Evolutionary conservation across 2,797 vertebrate genomes (phyloP), one percentile per base, ranked within the genome.

Genomic region (Onychomys torridus): DNA sequence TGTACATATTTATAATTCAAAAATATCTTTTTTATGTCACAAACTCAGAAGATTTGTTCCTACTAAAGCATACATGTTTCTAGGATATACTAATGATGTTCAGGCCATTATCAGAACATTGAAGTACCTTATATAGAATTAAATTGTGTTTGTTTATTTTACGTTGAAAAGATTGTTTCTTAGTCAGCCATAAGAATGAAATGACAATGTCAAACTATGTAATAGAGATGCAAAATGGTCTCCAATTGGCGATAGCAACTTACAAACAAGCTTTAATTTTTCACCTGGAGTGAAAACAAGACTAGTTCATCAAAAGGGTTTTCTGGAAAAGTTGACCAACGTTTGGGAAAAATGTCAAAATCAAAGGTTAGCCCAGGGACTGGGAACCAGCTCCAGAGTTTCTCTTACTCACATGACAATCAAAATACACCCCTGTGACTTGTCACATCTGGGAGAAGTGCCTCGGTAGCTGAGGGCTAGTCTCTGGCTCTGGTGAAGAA

Each of bases 381-480:
- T 84, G 79, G 57, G 88, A 57, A 77, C 88, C 75, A 27, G 16
- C 29, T 91, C 94, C 75, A 55, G 1, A 37, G 55, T 94, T 97
- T 89, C 21, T 97, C 43, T 78, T 95, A 88, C 52, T 96, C 95
- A 23, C 71, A 49, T 97, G 86, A 91, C 89, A 93, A 91, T 97
- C 97, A 95, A 84, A 77, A 67, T 96, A 95, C 91, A 96, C 95
- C 27, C 32, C 85, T 89, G 84, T 92, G 97, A 91, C 97, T 97
- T 97, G 84, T 67, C 43, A 32, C 97, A 96, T 98, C 96, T 98
- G 93, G 90, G 97, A 94, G 91, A 97, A 95, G 86, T 86, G 89
- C 94, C 95, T 43, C 89, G 59, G 78, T 90, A 90, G 96, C 52
- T 16, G 75, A 87, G 19, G 91, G 93, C 93, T 13, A 46, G 57